Base-by-base conservation (phyloP, 2,797 vertebrate genomes). In the Taeniopygia guttata region DNA sequence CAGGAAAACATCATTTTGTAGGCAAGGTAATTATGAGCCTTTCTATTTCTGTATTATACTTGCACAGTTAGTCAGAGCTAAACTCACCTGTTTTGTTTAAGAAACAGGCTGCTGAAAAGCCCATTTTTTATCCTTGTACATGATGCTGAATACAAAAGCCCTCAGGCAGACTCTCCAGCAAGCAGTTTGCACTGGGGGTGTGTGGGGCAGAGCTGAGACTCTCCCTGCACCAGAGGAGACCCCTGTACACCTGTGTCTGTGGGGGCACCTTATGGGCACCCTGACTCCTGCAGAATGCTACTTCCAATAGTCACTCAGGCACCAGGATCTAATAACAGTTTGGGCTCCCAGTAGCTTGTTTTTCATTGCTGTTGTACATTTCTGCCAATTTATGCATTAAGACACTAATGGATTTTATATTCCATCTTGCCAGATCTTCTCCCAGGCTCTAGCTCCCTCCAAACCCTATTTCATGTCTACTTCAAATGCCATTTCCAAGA, bases 341-440 rank as follows among this genome's bases (percentile, higher is more conserved):
- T 55, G 54, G 83, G 52, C 46, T 94, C 67, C 60, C 45, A 26
- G 36, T 5, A 56, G 46, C 67, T 74, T 90, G 62, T 58, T 94
- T 93, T 92, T 82, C 64, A 87, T 87, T 81, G 54, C 54, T 89
- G 10, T 30, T 75, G 46, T 32, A 80, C 66, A 84, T 30, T 88
- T 86, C 82, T 96, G 93, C 87, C 95, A 94, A 95, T 84, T 89
- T 90, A 63, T 91, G 80, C 91, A 96, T 96, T 96, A 96, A 90
- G 89, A 86, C 73, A 59, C 58, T 94, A 91, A 94, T 86, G 73
- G 79, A 42, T 75, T 95, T 94, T 86, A 81, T 62, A 81, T 67
- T 88, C 83, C 76, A 94, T 73, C 80, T 8, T 54, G 85, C 25
- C 62, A 54, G 63, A 51, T 66, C 87, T 94, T 89, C 54, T 92